Percentiles rank a stretch among this genome's conserved stretches.
Evolutionary conservation across 2,797 vertebrate genomes (phyloP).

Genomic region (Remorina albescens): DNA sequence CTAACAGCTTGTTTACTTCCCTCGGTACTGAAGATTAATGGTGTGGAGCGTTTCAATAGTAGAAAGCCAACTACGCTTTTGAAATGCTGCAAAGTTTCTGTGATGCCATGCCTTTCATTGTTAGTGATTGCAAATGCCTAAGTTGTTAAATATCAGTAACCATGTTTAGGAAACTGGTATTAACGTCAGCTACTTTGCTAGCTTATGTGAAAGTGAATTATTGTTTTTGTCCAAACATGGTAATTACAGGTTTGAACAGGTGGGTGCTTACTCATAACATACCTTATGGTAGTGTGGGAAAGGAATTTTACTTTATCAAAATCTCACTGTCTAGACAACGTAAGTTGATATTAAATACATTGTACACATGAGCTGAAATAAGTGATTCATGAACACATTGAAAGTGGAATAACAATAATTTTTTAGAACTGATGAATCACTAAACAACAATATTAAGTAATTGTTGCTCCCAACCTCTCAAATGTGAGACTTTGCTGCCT

Average conservation of each 20-base stretch:
- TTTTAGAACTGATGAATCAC: background rate
- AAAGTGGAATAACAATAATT: background rate
- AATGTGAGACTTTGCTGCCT: background rate
- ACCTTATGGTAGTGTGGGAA: slow-evolving; percentile 22
- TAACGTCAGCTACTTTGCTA: background rate
- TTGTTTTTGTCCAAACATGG: slow-evolving; percentile 50
- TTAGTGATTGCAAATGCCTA: slow-evolving; percentile 16
- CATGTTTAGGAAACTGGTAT: slow-evolving; percentile 24
- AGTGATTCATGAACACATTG: background rate
- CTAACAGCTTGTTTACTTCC: slow-evolving; percentile 1
- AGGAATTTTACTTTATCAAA: background rate
- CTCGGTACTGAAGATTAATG: slow-evolving; percentile 18
- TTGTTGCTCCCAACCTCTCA: background rate
- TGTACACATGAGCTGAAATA: background rate
- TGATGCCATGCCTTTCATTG: slow-evolving; percentile 12
- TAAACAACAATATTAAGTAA: background rate
- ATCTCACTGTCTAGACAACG: background rate
- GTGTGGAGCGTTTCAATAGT: slow-evolving; percentile 5
- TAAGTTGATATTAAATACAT: background rate
- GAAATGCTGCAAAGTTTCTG: background rate
- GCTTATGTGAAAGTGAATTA: slow-evolving; percentile 21
- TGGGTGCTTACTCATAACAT: slow-evolving; percentile 25
- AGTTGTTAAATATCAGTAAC: slow-evolving; percentile 25
- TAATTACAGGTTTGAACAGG: slow-evolving; percentile 43
- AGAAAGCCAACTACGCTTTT: background rate